Percentiles rank a stretch among this genome's conserved stretches.
These are phyloP conservation scores for Geotrupes spiniger DNA, from an alignment of 2,888 invertebrate genomes.

Conservation along the genomic window DNA sequence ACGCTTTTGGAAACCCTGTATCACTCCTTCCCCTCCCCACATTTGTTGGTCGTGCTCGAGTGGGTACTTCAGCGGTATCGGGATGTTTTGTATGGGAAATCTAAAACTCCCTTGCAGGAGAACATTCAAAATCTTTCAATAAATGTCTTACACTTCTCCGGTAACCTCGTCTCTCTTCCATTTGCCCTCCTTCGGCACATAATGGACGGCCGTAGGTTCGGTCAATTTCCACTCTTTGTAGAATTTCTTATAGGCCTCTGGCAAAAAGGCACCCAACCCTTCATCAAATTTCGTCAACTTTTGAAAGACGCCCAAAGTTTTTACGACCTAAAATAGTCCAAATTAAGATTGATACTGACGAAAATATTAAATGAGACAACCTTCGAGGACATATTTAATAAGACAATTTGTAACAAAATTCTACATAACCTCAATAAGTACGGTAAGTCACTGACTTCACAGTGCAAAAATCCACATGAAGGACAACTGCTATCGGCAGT, in stretches of 20 bases:
- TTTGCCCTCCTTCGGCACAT: constrained; percentile 68
- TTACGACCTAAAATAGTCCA: constrained; percentile 39
- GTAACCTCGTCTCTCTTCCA: constrained; percentile 72
- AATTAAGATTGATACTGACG: background rate
- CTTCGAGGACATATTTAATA: too few species aligned
- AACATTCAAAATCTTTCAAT: background rate
- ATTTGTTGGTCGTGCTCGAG: constrained; percentile 79
- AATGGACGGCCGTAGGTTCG: constrained; percentile 62
- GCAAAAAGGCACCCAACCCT: constrained; percentile 68
- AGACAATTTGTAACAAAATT: too few species aligned
- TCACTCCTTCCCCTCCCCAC: constrained; percentile 95
- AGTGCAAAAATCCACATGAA: too few species aligned
- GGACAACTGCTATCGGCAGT: too few species aligned
- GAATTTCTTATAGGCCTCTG: constrained; percentile 81
- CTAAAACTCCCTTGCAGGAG: constrained; percentile 42
- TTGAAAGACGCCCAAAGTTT: constrained; percentile 40
- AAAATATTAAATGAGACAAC: too few species aligned
- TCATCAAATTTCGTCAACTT: constrained; percentile 54
- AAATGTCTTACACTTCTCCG: constrained; percentile 62
- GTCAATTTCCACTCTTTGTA: constrained; percentile 79
- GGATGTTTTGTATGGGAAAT: constrained; percentile 69
- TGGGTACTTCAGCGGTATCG: constrained; percentile 75
- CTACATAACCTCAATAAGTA: too few species aligned
- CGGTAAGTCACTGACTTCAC: too few species aligned
- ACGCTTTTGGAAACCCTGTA: constrained; percentile 81